A percentile compares a stretch with the other conserved stretches of the same genome.
Evolutionary conservation across 2,888 invertebrate species (phyloP).

Genomic region (Euproctis similis): DNA sequence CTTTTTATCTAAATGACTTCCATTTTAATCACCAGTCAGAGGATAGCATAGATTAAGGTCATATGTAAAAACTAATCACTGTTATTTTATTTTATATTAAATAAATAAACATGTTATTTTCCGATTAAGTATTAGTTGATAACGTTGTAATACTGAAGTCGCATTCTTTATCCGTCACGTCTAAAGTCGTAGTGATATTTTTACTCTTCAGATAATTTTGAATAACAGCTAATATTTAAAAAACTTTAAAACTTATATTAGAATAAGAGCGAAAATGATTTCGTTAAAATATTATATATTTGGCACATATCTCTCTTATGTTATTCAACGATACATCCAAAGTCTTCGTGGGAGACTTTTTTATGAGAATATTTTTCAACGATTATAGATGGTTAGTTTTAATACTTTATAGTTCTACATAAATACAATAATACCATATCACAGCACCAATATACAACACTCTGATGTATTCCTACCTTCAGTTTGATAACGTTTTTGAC

Average conservation of each 20-base stretch:
- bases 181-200: neutral
- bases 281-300: constrained; percentile 20
- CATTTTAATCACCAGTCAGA: no score
- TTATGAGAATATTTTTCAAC: constrained; percentile 20
- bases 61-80: no score
- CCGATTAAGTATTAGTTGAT: no score
- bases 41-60: no score
- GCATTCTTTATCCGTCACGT: no score
- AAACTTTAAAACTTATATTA: no score
- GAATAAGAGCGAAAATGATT: no score
- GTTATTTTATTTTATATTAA: no score
- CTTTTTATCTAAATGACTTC: no score
- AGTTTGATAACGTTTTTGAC: constrained; percentile 38
- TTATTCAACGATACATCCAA: constrained; percentile 23
- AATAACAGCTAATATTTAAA: no score
- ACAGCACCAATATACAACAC: constrained; percentile 53
- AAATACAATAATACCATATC: constrained; percentile 56
- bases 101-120: no score
- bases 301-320: constrained; percentile 27
- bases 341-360: constrained; percentile 13
- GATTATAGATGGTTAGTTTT: constrained; percentile 29
- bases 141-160: no score
- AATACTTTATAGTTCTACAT: constrained; percentile 34
- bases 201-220: neutral
- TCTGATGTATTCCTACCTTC: constrained; percentile 40